Evolutionary conservation across 2,888 invertebrate species (phyloP).

Genomic region (Tenthredo distinguenda): DNA sequence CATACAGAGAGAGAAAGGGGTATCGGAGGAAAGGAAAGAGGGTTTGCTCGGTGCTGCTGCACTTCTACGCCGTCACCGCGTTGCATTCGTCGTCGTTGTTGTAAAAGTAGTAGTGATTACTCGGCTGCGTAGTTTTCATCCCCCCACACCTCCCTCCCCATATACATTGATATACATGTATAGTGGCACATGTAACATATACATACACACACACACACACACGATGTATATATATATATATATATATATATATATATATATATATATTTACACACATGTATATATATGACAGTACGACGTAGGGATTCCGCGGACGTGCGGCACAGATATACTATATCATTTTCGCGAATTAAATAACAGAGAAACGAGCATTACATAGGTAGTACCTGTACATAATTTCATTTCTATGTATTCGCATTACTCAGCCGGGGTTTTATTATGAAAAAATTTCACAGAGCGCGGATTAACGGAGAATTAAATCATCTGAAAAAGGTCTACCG

Average conservation of each 20-base stretch:
- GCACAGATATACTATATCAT: neutral
- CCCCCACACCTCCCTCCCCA: neutral
- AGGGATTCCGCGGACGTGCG: neutral
- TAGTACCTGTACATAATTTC: too few species aligned
- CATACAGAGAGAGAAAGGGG: neutral
- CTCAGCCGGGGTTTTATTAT: too few species aligned
- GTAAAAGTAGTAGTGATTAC: conserved; percentile 37
- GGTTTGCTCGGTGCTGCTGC: conserved; percentile 73
- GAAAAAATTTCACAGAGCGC: too few species aligned
- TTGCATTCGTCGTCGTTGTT: conserved; percentile 66
- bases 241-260: neutral
- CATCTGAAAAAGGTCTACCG: too few species aligned
- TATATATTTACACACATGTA: neutral
- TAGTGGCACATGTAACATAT: neutral
- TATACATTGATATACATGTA: conserved; percentile 70
- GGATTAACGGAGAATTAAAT: too few species aligned
- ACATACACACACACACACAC: neutral
- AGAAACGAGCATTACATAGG: too few species aligned
- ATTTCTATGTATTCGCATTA: too few species aligned
- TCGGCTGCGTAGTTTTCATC: conserved; percentile 11
- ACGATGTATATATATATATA: neutral
- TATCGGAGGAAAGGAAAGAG: conserved; percentile 45
- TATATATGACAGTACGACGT: neutral
- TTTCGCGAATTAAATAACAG: neutral
- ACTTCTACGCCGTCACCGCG: conserved; percentile 66